Conservation (phyloP, 2,113 vertebrate genomes). For the Rhineura floridana region DNA sequence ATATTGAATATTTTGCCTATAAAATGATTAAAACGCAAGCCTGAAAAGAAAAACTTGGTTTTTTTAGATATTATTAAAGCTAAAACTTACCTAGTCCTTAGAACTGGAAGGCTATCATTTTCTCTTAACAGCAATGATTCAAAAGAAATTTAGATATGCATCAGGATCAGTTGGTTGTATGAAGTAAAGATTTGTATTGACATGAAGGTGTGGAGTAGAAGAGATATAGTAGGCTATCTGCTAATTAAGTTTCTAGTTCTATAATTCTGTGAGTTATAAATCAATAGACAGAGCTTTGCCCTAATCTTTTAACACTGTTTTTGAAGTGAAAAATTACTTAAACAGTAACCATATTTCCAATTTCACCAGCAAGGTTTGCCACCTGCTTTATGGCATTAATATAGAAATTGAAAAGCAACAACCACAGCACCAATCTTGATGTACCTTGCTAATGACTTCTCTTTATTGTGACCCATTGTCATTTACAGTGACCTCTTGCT, state of each 20-base stretch:
- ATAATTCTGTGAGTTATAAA: neutral
- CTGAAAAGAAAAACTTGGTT: too few relatives aligned
- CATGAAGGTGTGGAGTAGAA: neutral
- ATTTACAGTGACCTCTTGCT: neutral
- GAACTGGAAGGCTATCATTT: neutral
- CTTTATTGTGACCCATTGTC: neutral
- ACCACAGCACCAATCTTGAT: neutral
- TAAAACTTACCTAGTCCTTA: neutral
- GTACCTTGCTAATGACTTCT: conserved; percentile 24
- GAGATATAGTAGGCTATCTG: neutral
- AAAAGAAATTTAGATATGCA: neutral
- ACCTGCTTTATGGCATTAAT: conserved; percentile 16
- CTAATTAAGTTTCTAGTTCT: neutral
- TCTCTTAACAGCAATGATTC: neutral
- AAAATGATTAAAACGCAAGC: too few relatives aligned
- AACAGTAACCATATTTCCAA: conserved; percentile 19
- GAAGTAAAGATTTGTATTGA: neutral
- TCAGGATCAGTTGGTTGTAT: neutral
- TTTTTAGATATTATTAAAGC: neutral
- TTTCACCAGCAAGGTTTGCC: conserved; percentile 16
- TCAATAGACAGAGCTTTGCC: neutral
- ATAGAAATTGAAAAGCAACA: conserved; percentile 18
- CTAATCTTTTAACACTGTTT: conserved; percentile 24
- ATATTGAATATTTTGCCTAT: too few relatives aligned
- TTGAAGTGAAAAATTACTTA: conserved; percentile 15